A percentile compares a stretch with the other conserved stretches of the same genome.
Evolutionary conservation across 2,113 vertebrate genomes (phyloP).

Genomic region (Stegastes partitus): DNA sequence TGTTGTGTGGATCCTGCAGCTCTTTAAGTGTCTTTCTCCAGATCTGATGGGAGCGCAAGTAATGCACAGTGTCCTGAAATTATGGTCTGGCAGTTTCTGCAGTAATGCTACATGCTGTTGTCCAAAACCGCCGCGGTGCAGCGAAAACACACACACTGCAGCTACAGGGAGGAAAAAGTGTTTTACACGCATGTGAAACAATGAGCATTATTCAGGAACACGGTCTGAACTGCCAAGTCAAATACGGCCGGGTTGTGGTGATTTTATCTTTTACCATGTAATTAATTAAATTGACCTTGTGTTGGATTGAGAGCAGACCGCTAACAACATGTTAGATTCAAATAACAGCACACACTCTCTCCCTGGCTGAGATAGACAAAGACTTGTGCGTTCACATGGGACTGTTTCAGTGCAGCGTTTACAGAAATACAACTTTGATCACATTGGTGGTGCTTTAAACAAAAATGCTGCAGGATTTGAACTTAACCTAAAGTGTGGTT

Average conservation of each 20-base stretch:
- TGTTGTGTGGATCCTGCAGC: neutral
- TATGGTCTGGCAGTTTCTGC: neutral
- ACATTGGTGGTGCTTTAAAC: too few species aligned
- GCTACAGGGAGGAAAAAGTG: neutral
- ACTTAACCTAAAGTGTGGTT: too few species aligned
- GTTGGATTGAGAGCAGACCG: neutral
- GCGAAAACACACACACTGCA: neutral
- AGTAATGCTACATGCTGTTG: neutral
- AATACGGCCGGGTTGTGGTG: neutral
- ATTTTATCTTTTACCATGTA: neutral
- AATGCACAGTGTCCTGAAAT: slow-evolving; percentile 12
- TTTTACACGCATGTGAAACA: neutral
- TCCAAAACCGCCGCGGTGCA: slow-evolving; percentile 2
- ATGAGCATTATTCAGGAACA: neutral
- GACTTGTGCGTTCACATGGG: too few species aligned
- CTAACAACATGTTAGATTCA: slow-evolving; percentile 9
- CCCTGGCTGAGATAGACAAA: neutral
- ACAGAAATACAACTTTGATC: too few species aligned
- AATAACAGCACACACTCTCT: slow-evolving; percentile 11
- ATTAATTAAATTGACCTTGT: neutral
- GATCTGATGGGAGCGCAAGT: slow-evolving; percentile 1
- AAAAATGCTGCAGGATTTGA: too few species aligned
- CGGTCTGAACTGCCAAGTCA: neutral
- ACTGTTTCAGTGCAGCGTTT: too few species aligned
- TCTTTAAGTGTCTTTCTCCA: slow-evolving; percentile 3